Base-by-base conservation (phyloP, 1,140 invertebrate species). In the Drosophila nigrodunni region DNA sequence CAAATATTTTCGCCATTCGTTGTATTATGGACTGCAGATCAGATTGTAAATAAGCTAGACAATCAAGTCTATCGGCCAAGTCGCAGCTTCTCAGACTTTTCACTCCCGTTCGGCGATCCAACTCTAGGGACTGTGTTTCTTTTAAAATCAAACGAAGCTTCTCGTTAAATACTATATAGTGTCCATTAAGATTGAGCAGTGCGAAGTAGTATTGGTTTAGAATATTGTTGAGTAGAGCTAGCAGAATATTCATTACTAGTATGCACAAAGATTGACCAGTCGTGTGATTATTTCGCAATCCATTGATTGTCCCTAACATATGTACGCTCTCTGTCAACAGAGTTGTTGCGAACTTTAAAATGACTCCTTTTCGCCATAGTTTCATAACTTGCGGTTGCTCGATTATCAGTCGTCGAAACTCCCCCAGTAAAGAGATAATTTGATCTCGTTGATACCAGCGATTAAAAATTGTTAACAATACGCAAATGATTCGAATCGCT, bases 201-300 rank as follows among this genome's bases (percentile, higher is more conserved):
- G 58, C 58, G 2, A 88, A 30, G 13, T 52, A 87, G 7, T 69
- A 77, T 15, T 82, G 83, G 2, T 15, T 25, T 3, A 88, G 52
- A 3, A 69, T 61, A 3, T 77, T 21, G 39, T 87, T 82, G 4
- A 88, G 64, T 13, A 79, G 35, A 10, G 79, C 59, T 2, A 70
- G 9, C 4, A 64, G 41, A 0, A 55, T 7, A 35, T 21, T 61
- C 46, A 66, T 34, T 0, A 72, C 5, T 3, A 57, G 3, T 0
- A 73, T 7, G 10, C 57, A 30, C 5, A 76, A 4, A 4, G 7
- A 4, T 30, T 0, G 6, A 30, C 25, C 25, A 4, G 6, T 0
- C 6, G 25, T 30, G 3, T 30, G 21, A 0, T 15, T 21, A 9
- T 57, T 13, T 0, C 65, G 41, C 21, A 68, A 37, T 2, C 39